These are phyloP conservation scores for Heterodera carotae DNA, from an alignment of 1,140 invertebrate species.

Conservation along the genomic window DNA sequence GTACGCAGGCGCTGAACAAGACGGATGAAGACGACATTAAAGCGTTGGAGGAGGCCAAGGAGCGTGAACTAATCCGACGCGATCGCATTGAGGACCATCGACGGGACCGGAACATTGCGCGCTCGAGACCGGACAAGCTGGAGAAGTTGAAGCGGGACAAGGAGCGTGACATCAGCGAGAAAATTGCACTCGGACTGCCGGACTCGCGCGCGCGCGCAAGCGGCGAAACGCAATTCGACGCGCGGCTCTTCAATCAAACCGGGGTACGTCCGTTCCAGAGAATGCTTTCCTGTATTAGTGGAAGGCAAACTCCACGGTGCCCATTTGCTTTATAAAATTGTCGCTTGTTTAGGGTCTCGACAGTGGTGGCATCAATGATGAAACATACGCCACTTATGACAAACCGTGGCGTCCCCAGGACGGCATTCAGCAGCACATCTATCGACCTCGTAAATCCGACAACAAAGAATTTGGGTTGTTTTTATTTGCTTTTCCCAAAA, in stretches of 20 bases:
- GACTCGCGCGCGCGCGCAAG: conserved; percentile 49
- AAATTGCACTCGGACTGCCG: conserved; percentile 93
- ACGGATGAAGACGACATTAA: conserved; percentile 53
- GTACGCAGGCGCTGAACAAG: conserved; percentile 22
- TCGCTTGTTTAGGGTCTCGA: conserved; percentile 77
- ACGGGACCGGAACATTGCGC: conserved; percentile 81
- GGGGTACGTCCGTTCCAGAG: background rate
- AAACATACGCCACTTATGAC: conserved; percentile 96
- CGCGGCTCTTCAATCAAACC: conserved; percentile 86
- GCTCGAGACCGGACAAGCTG: conserved; percentile 90
- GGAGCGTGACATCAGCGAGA: conserved; percentile 95
- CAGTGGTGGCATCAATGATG: conserved; percentile 93
- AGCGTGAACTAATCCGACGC: conserved; percentile 79
- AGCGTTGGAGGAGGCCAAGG: conserved; percentile 75
- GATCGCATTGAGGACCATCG: conserved; percentile 56
- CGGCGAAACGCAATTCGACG: conserved; percentile 87
- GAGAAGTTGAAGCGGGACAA: conserved; percentile 78
- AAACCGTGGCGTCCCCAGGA: conserved; percentile 76
- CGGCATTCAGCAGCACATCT: conserved; percentile 83
- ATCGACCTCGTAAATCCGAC: conserved; percentile 77
- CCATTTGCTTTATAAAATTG: conserved; percentile 24
- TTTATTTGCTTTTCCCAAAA: background rate
- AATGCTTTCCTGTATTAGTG: too few species aligned
- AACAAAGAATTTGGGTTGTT: background rate
- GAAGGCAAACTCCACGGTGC: too few species aligned